These are phyloP conservation scores for Agonopterix alstromeriana DNA, from an alignment of 2,888 invertebrate genomes.

Conservation along the genomic window DNA sequence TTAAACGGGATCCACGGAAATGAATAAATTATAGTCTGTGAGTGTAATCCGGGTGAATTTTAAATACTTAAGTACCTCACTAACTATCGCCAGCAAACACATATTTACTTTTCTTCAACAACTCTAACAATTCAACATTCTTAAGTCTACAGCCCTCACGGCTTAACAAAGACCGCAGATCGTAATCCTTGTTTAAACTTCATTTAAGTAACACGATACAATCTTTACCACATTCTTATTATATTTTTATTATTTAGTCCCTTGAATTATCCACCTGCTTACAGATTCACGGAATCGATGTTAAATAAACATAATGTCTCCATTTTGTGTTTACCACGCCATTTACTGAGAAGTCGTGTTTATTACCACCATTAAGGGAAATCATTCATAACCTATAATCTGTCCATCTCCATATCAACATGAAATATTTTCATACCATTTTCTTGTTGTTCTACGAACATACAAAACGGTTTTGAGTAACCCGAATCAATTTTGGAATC, in stretches of 20 bases:
- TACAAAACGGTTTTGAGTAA: too few relatives aligned
- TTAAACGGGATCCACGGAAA: too few relatives aligned
- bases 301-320: conserved; percentile 7
- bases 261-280: not conserved
- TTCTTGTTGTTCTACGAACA: too few relatives aligned
- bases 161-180: not conserved
- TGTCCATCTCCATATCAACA: too few relatives aligned
- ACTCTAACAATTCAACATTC: not conserved
- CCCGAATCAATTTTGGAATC: too few relatives aligned
- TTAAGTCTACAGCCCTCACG: not conserved
- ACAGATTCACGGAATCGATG: not conserved
- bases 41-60: too few relatives aligned
- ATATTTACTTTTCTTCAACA: too few relatives aligned
- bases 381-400: not conserved
- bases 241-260: conserved; percentile 2
- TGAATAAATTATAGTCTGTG: too few relatives aligned
- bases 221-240: conserved; percentile 7
- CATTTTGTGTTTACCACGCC: conserved; percentile 3
- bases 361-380: not conserved
- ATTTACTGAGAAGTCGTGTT: not conserved
- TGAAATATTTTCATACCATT: too few relatives aligned
- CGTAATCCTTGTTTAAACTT: not conserved
- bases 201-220: not conserved
- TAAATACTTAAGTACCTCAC: too few relatives aligned
- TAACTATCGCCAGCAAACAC: too few relatives aligned